Conservation (phyloP, 2,113 vertebrate species). For the Bos javanicus region DNA sequence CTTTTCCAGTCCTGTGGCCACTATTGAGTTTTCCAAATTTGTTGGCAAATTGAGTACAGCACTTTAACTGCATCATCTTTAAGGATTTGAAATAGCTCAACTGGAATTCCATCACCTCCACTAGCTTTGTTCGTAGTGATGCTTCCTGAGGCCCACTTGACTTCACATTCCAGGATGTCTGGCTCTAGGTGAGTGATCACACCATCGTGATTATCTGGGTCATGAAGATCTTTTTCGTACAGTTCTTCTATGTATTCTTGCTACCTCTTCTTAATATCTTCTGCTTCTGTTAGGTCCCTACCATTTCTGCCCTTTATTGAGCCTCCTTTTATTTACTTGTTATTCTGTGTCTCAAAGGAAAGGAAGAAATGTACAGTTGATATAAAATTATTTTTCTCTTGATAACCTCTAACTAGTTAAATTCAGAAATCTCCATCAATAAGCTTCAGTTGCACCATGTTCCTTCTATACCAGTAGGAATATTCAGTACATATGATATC, state of each 20-base stretch:
- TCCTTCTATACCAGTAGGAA: neutral
- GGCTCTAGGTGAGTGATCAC: too few species aligned
- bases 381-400: neutral
- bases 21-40: too few species aligned
- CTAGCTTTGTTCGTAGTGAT: too few species aligned
- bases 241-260: neutral
- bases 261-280: neutral
- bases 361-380: neutral
- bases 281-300: neutral
- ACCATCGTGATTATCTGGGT: too few species aligned
- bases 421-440: neutral
- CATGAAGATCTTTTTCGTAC: neutral
- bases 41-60: too few species aligned
- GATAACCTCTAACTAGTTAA: neutral
- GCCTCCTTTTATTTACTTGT: conserved; percentile 14
- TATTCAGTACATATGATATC: neutral
- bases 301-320: neutral
- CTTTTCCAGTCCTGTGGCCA: too few species aligned
- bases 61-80: too few species aligned
- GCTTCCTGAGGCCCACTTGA: neutral
- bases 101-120: neutral
- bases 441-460: neutral
- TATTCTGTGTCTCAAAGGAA: neutral
- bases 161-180: neutral
- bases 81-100: neutral